Conservation (phyloP, 2,113 vertebrate species). For the Anseranas semipalmata region DNA sequence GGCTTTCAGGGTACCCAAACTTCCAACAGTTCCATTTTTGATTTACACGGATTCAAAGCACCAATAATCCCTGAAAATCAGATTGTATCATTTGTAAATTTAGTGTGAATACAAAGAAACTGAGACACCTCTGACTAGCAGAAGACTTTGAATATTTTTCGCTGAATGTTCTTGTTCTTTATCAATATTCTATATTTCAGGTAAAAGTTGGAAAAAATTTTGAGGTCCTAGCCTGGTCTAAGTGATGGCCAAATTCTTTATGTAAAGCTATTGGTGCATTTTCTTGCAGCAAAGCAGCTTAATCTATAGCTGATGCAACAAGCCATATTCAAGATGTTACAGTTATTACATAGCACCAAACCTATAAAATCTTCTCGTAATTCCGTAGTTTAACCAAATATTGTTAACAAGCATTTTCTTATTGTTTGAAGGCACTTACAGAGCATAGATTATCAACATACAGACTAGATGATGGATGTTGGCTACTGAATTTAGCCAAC, state of each 20-base stretch:
- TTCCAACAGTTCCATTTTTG: neutral
- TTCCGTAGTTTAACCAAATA: neutral
- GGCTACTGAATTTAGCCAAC: neutral
- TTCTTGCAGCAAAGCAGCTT: neutral
- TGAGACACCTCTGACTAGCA: neutral
- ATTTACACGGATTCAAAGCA: neutral
- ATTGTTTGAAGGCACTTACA: neutral
- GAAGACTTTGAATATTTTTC: neutral
- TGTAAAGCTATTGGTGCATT: neutral
- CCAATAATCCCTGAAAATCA: neutral
- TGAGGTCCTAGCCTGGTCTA: neutral
- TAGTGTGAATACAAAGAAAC: neutral
- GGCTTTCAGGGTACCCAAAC: rapidly evolving
- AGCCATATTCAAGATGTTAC: neutral
- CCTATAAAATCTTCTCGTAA: neutral
- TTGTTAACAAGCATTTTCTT: neutral
- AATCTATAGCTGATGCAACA: neutral
- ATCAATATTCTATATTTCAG: neutral
- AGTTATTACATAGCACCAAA: neutral
- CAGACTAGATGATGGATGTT: neutral
- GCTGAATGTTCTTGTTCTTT: neutral
- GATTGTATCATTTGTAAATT: neutral
- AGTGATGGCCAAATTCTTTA: neutral
- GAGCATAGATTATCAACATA: neutral
- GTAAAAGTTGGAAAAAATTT: neutral